Conservation (phyloP, 2,888 invertebrate species). For the Falcaria lacertinaria region DNA sequence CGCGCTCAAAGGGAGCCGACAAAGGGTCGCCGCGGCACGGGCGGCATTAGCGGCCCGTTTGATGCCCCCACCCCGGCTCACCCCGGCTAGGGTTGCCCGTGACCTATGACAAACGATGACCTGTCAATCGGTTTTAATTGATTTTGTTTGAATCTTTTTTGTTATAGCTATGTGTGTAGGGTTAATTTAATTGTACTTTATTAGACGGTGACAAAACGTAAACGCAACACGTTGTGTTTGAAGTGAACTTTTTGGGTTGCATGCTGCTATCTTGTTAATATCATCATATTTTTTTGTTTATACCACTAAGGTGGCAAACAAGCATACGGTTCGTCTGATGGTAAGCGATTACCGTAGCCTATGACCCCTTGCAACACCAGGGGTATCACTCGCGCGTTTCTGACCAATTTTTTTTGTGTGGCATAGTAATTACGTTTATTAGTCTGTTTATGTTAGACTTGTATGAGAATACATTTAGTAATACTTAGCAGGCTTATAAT, state of each 20-base stretch:
- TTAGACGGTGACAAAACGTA: not conserved
- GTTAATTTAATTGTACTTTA: not conserved
- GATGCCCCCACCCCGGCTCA: constrained; percentile 49
- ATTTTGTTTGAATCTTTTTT: constrained; percentile 19
- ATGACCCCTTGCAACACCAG: too few species aligned
- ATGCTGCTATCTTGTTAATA: not conserved
- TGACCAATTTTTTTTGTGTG: too few species aligned
- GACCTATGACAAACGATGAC: constrained; percentile 41
- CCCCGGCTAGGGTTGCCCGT: constrained; percentile 50
- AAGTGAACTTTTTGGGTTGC: not conserved
- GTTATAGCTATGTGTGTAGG: not conserved
- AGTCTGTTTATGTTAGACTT: too few species aligned
- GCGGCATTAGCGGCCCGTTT: constrained; percentile 75
- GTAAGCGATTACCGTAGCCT: too few species aligned
- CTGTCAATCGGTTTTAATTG: constrained; percentile 41
- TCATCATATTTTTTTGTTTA: not conserved
- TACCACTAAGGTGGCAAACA: too few species aligned
- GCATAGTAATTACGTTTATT: too few species aligned
- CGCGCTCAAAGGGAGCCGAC: constrained; percentile 75
- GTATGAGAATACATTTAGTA: too few species aligned
- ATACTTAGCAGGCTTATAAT: not conserved
- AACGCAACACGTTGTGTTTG: not conserved
- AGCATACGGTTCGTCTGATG: too few species aligned
- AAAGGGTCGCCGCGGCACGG: constrained; percentile 69
- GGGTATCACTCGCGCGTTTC: too few species aligned